Base-by-base conservation (phyloP, 2,113 vertebrate genomes). In the Brienomyrus longianalis region DNA sequence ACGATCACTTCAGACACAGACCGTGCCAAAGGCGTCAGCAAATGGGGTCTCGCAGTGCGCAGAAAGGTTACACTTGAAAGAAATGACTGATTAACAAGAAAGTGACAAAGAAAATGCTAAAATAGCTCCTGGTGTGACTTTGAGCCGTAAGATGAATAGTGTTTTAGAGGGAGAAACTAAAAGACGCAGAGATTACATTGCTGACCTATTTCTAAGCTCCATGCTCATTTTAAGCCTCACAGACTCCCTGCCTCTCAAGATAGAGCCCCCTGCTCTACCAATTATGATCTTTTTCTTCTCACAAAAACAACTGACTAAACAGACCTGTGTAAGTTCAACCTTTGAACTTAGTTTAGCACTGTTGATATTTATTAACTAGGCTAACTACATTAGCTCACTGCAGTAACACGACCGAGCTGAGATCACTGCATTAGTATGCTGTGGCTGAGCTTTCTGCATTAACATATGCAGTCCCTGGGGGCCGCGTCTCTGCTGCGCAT, bases 31-130 rank as follows among this genome's bases (percentile, higher is more conserved):
- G 52, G 15, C 54, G 0, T 54, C 43, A 5, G 45, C 62, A 31
- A 6, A 45, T 39, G 13, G 13, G 10, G 39, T 47, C 66, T 62
- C 2, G 62, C 2, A 21, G 10, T 23, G 27, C 27, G 31, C 56
- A 86, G 85, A 74, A 48, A 70, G 62, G 87, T 88, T 70, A 66
- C 39, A 74, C 19, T 70, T n/a, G 56, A 88, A 88, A 70, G 56
- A 43, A 88, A 27, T 27, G 45, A 74, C 88, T 48, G 21, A 48
- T 80, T 80, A 80, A 35, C 5, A 43, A 80, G 35, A 80, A 80
- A 80, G 74, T 39, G 17, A 21, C 19, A 39, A 80, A 56, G 54
- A 80, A 80, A 70, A 70, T 31, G 62, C 62, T 31, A 70, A 70
- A 70, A 70, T 19, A 80, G 74, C 74, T 80, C 35, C 74, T 17